Evolutionary conservation across 2,888 invertebrate species (phyloP), one percentile per base, ranked within the genome.

Genomic region (Drosophila rubida): DNA sequence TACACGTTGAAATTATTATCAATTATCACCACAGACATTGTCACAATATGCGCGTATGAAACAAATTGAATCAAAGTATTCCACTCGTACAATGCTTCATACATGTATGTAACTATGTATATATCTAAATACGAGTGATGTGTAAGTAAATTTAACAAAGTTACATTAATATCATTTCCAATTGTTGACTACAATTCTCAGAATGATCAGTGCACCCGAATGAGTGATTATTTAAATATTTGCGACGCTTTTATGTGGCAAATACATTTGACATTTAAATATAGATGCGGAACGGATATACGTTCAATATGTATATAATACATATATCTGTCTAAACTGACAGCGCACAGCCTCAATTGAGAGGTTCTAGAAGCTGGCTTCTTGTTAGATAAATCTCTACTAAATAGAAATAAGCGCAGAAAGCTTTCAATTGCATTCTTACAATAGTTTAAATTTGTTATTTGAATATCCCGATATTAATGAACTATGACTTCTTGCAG

Each of bases 401-500:
- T n/a, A n/a, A n/a, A n/a, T n/a, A n/a, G n/a, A n/a, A n/a, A n/a
- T n/a, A n/a, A n/a, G n/a, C n/a, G n/a, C n/a, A n/a, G n/a, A n/a
- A n/a, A n/a, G n/a, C n/a, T n/a, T n/a, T n/a, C n/a, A n/a, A n/a
- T n/a, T n/a, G n/a, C n/a, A n/a, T n/a, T n/a, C n/a, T n/a, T n/a
- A n/a, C n/a, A n/a, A n/a, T n/a, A n/a, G n/a, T n/a, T n/a, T n/a
- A n/a, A n/a, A n/a, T n/a, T n/a, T n/a, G n/a, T n/a, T n/a, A n/a
- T n/a, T n/a, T n/a, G n/a, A n/a, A 7, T 13, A 37, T 37, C 11
- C n/a, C 0, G n/a, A n/a, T n/a, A 14, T 25, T 19, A 35, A 19
- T 35, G 22, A 30, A 37, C 35, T 30, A n/a, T 9, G 2, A 7
- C 44, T 23, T 35, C 4, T 91, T 93, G 45, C 92, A 94, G 93